Conservation (phyloP, 2,797 vertebrate species). For the Choloepus didactylus region DNA sequence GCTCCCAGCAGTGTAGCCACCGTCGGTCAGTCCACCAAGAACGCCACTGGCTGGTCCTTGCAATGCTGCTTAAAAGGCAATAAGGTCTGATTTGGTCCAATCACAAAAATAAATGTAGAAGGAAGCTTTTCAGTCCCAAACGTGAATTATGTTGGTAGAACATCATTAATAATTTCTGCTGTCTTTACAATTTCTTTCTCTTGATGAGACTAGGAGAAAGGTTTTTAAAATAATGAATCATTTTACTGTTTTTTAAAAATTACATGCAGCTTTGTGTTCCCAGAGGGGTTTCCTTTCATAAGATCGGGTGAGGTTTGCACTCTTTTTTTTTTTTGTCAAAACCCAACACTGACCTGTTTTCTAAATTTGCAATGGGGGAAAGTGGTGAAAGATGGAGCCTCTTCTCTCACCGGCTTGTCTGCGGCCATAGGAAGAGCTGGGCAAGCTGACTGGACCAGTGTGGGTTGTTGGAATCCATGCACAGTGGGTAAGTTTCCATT, state of each 20-base stretch:
- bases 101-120: rapidly evolving
- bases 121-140: not conserved
- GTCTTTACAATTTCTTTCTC: not conserved
- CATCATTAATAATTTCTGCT: not conserved
- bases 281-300: not conserved
- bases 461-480: not conserved
- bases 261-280: conserved; percentile 41
- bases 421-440: not conserved
- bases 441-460: not conserved
- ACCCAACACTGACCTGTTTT: not conserved
- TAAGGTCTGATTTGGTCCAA: not conserved
- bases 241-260: conserved; percentile 53
- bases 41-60: not conserved
- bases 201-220: not conserved
- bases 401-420: not conserved
- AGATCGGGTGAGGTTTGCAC: not conserved
- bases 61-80: not conserved
- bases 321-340: not conserved
- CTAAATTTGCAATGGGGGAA: too few relatives aligned
- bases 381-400: rapidly evolving
- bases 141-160: not conserved
- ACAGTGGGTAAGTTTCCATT: not conserved
- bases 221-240: not conserved
- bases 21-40: not conserved
- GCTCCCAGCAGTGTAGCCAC: rapidly evolving